These are phyloP conservation scores for Tricholauxania praeusta DNA, from an alignment of 2,888 invertebrate species.

Conservation along the genomic window DNA sequence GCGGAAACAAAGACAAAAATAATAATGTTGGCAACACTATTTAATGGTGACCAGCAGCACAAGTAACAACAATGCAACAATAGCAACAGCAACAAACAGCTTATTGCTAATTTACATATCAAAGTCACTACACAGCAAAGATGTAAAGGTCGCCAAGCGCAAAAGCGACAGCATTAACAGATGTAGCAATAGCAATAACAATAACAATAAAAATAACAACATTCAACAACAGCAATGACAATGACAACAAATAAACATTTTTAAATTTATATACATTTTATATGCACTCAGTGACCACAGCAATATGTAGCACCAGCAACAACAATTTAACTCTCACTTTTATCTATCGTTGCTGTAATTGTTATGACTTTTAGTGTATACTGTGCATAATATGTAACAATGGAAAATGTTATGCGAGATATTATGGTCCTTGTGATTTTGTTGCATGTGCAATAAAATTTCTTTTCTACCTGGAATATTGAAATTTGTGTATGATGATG, in stretches of 20 bases:
- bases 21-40: neutral
- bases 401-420: too few relatives aligned
- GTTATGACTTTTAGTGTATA: too few relatives aligned
- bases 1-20: too few relatives aligned
- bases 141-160: neutral
- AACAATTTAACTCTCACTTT: too few relatives aligned
- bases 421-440: too few relatives aligned
- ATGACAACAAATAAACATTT: neutral
- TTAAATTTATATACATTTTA: too few relatives aligned
- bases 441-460: too few relatives aligned
- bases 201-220: neutral
- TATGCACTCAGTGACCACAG: neutral
- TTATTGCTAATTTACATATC: constrained; percentile 6
- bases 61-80: neutral
- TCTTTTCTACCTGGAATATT: too few relatives aligned
- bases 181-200: neutral
- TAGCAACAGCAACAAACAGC: neutral
- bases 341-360: too few relatives aligned
- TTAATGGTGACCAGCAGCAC: neutral
- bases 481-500: too few relatives aligned
- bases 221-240: neutral
- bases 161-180: neutral
- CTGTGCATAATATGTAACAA: too few relatives aligned
- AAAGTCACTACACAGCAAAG: neutral
- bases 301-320: neutral